A percentile compares a stretch with the other conserved stretches of the same genome.
Evolutionary conservation across 2,113 vertebrate species (phyloP).

Genomic region (Laterallus jamaicensis): DNA sequence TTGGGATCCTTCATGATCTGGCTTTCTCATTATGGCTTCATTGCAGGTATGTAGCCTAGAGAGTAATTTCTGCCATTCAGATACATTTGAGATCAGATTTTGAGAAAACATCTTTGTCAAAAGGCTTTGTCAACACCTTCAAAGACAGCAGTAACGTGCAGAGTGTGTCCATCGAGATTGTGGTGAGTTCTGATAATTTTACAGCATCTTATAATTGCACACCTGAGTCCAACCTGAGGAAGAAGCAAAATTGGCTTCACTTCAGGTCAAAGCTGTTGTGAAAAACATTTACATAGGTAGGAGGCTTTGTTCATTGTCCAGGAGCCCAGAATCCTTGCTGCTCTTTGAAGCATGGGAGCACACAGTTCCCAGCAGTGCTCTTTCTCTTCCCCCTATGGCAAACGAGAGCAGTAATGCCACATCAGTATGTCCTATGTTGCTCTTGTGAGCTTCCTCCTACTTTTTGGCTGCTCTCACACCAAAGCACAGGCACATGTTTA

Average conservation of each 20-base stretch:
- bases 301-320: background rate
- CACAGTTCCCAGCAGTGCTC: background rate
- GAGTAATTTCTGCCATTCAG: background rate
- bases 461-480: background rate
- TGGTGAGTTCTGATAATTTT: background rate
- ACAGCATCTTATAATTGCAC: background rate
- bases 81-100: background rate
- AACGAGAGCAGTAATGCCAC: accelerated
- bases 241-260: background rate
- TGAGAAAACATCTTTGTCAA: background rate
- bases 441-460: background rate
- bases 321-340: background rate
- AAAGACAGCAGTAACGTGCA: background rate
- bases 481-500: background rate
- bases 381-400: background rate
- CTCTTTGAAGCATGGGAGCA: background rate
- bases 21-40: background rate
- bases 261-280: background rate
- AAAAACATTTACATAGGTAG: background rate
- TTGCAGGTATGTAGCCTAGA: background rate
- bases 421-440: background rate
- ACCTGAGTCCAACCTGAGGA: background rate
- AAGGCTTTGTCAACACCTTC: background rate
- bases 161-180: background rate
- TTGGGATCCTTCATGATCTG: background rate